Evolutionary conservation across 2,888 invertebrate species (phyloP).

Genomic region (Corythucha ciliata): DNA sequence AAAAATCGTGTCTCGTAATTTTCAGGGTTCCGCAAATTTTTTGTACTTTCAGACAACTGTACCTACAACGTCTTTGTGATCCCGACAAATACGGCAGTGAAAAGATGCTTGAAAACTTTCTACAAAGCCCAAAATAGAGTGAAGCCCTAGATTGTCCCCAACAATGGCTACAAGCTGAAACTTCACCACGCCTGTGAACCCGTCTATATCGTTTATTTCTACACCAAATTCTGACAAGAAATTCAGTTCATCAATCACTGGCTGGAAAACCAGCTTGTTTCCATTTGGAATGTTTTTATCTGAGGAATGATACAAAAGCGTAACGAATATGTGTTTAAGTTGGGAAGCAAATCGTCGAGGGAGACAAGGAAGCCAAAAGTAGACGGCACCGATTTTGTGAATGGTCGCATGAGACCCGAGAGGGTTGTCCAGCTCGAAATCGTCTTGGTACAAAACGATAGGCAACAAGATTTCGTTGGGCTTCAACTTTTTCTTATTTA

Average conservation of each 20-base stretch:
- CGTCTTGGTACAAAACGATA: too few relatives aligned
- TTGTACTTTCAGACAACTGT: too few relatives aligned
- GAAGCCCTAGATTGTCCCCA: slow-evolving; percentile 16
- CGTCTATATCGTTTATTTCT: slow-evolving; percentile 6
- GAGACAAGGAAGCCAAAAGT: slow-evolving; percentile 16
- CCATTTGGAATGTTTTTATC: neutral
- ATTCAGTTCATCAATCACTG: neutral
- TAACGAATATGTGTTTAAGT: neutral
- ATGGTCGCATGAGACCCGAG: slow-evolving; percentile 15
- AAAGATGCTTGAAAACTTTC: slow-evolving; percentile 11
- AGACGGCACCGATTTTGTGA: slow-evolving; percentile 22
- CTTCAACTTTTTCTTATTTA: too few relatives aligned
- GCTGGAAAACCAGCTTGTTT: neutral
- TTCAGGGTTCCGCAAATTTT: too few relatives aligned
- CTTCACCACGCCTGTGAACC: neutral
- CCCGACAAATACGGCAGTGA: slow-evolving; percentile 13
- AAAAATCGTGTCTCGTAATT: too few relatives aligned
- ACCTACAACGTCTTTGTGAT: too few relatives aligned
- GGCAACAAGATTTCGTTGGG: too few relatives aligned
- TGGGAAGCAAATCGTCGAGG: slow-evolving; percentile 5
- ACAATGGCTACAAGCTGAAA: slow-evolving; percentile 9
- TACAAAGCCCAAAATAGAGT: slow-evolving; percentile 16
- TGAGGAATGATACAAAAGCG: neutral
- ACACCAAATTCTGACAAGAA: neutral
- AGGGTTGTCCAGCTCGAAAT: slow-evolving; percentile 1